Base-by-base conservation (phyloP, 2,888 invertebrate genomes). In the Lypha dubia region DNA sequence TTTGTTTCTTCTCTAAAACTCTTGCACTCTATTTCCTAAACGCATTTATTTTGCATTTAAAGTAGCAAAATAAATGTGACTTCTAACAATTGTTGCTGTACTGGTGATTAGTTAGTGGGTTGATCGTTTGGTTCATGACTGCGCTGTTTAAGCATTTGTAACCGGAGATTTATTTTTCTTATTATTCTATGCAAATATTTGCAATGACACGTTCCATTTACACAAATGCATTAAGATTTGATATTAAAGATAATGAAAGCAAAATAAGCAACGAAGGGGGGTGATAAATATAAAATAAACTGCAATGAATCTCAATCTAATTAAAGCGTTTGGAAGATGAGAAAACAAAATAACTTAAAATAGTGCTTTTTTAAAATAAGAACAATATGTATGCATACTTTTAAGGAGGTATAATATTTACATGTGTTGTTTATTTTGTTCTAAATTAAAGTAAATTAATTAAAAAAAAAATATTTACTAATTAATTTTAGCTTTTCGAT, bases 11-110 rank as follows among this genome's bases (percentile, higher is more conserved):
- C 17, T 20, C n/a, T 22, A 87, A 88, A 87, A 17, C 83, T 87
- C 84, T 86, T 87, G 86, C 86, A 88, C 88, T 88, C 88, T 87
- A 87, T 88, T 89, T 89, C 88, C 88, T 88, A 85, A 82, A 88
- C 85, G 88, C 88, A 88, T 87, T 88, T 62, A 87, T 85, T 88
- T 86, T 85, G 84, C 81, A 84, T 86, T 77, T 83, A 44, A 74
- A 80, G 74, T 60, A 44, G 80, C 44, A 38, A n/a, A n/a, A 38
- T 44, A 63, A 62, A 74, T 70, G 82, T 79, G 73, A 51, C 58
- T 22, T 71, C 56, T 56, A 79, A 73, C 49, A 79, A 41, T 32
- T 77, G 28, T 49, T 51, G 13, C 60, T n/a, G 17, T 56, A 9
- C 22, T 62, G 73, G 53, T 38, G 35, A 44, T 38, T 41, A 28